phyloP scores from a whole-genome alignment of 2,113 vertebrate genomes.

The Podarcis cretensis region DNA sequence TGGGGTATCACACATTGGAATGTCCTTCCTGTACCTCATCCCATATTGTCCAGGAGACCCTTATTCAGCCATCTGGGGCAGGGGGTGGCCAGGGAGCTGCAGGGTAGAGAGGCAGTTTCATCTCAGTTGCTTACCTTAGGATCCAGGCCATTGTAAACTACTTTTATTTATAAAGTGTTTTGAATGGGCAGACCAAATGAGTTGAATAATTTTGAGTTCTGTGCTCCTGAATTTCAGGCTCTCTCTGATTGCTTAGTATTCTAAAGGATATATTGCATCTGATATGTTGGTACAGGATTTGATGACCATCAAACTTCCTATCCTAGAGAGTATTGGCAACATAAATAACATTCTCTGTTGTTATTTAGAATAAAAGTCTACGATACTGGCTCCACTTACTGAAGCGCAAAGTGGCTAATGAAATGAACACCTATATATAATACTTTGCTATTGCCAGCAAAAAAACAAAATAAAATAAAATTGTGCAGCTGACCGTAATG shows the following conservation, averaged over 20 bases:
- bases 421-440: neutral
- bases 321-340: neutral
- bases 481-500: neutral
- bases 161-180: neutral
- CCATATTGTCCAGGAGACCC: neutral
- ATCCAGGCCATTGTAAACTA: neutral
- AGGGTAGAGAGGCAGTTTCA: neutral
- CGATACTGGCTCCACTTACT: neutral
- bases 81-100: neutral
- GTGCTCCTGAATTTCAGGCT: neutral
- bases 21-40: neutral
- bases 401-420: neutral
- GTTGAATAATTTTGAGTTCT: neutral
- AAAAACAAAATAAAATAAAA: no score
- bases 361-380: neutral
- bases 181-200: neutral
- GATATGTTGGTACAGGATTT: neutral
- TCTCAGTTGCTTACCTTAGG: neutral
- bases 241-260: neutral
- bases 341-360: neutral
- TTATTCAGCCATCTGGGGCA: no score
- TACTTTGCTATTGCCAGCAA: neutral
- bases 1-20: no score
- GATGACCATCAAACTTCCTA: neutral
- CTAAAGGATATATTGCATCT: neutral